Conservation (phyloP, 2,113 vertebrate species). For the Bungarus multicinctus region DNA sequence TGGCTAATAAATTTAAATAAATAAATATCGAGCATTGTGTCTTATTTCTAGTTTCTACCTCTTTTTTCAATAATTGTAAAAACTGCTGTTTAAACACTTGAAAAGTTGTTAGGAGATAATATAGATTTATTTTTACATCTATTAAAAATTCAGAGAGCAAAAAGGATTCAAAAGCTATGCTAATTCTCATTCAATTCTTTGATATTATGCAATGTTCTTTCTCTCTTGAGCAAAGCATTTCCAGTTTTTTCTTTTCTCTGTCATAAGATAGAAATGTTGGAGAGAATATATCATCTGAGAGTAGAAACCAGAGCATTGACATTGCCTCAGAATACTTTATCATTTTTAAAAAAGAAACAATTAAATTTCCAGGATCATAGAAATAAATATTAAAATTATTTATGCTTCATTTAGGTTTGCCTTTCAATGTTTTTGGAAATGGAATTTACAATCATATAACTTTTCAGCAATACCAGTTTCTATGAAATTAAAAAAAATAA, state of each 20-base stretch:
- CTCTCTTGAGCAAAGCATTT: background rate
- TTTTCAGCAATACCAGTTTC: background rate
- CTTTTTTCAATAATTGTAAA: background rate
- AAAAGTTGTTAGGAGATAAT: background rate
- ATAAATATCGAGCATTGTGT: too few relatives aligned
- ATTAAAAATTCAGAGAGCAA: background rate
- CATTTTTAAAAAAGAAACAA: background rate
- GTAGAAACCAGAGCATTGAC: background rate
- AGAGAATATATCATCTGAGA: background rate
- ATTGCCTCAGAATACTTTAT: background rate
- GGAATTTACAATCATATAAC: background rate
- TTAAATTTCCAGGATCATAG: background rate
- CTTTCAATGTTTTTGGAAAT: background rate
- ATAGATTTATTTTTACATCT: background rate
- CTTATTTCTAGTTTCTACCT: background rate
- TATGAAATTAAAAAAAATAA: background rate
- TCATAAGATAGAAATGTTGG: background rate
- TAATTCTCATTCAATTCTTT: background rate
- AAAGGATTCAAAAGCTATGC: background rate
- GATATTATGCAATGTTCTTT: background rate
- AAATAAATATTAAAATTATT: slow-evolving; percentile 1
- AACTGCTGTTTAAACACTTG: background rate
- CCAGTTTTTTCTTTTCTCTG: background rate
- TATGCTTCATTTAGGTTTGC: background rate
- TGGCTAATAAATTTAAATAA: background rate